Evolutionary conservation across 1,140 invertebrate species (phyloP), one percentile per base, ranked within the genome.

Genomic region (Drosophila pruinosa): DNA sequence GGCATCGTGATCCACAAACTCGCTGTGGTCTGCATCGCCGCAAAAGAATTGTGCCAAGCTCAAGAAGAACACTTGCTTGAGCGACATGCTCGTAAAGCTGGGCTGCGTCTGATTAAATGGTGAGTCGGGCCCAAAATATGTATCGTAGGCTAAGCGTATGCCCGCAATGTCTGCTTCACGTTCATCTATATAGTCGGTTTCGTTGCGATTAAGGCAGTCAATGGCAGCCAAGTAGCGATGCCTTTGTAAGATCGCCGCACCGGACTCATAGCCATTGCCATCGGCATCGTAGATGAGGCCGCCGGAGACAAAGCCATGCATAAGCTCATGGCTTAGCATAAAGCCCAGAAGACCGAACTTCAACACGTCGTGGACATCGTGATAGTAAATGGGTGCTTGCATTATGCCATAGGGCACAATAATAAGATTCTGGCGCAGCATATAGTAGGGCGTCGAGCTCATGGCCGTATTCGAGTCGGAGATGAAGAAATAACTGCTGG

Each of bases 41-140:
- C 89, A 90, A 19, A 90, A 90, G 38, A 90, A 89, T 21, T 90
- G 89, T 0, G 89, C 88, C 54, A 85, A 6, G 39, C 79, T 90
- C 0, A 89, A 54, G 21, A 90, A 90, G 38, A 90, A 90, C 0
- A 90, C n/a, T 10, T 81, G 43, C 24, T 61, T 52, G 39, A 69
- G 45, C 0, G 69, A 2, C 12, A 77, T 28, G 2, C 26, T 26
- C 1, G 56, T 67, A 1, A 79, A 77, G 4, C 19, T 34, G 0
- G 50, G 53, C 4, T 50, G 62, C 2, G 48, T 6, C 17, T 31
- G 36, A 3, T 0, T 22, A 17, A 19, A 34, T 0, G 6, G 15
- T 3, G 14, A 47, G 4, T 14, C 28, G 2, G 36, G n/a, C 5
- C 34, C 57, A 7, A 85, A 81, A 47, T 72, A 90, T 0, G 57